These are phyloP conservation scores for Myiotriccus ornatus DNA, from an alignment of 2,797 vertebrate species.

Conservation along the genomic window DNA sequence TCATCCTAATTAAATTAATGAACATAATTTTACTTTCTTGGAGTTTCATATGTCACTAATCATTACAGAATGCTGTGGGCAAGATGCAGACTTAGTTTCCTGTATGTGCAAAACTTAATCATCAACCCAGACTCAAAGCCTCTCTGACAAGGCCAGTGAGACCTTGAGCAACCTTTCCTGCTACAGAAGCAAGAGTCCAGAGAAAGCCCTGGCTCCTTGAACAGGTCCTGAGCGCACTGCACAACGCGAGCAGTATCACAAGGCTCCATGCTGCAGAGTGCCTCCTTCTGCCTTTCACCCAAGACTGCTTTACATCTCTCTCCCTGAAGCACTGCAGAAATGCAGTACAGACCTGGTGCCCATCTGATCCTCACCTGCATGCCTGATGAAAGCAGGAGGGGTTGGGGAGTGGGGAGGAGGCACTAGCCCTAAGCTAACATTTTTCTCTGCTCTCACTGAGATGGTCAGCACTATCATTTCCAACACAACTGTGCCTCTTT, in stretches of 20 bases:
- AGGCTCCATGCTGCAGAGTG: not conserved
- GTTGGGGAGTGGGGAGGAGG: not conserved
- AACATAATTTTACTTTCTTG: not conserved
- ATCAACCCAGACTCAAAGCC: not conserved
- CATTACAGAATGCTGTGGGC: not conserved
- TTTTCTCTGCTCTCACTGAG: not conserved
- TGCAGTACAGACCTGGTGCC: not conserved
- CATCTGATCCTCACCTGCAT: not conserved
- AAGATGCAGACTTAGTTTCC: not conserved
- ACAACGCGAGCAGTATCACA: accelerated
- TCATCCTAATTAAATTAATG: not conserved
- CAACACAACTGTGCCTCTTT: not conserved
- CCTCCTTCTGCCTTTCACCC: not conserved
- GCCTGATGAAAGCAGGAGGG: not conserved
- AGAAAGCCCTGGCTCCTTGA: not conserved
- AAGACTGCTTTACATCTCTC: not conserved
- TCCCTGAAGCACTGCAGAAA: not conserved
- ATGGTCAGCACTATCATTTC: not conserved
- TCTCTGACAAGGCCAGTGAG: not conserved
- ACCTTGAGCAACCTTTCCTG: not conserved
- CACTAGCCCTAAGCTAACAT: not conserved
- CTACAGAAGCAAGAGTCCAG: not conserved
- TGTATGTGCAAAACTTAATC: not conserved
- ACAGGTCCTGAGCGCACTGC: accelerated
- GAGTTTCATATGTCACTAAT: not conserved